phyloP scores from a whole-genome alignment of 2,888 invertebrate genomes.

The Parnassius glacialis region DNA sequence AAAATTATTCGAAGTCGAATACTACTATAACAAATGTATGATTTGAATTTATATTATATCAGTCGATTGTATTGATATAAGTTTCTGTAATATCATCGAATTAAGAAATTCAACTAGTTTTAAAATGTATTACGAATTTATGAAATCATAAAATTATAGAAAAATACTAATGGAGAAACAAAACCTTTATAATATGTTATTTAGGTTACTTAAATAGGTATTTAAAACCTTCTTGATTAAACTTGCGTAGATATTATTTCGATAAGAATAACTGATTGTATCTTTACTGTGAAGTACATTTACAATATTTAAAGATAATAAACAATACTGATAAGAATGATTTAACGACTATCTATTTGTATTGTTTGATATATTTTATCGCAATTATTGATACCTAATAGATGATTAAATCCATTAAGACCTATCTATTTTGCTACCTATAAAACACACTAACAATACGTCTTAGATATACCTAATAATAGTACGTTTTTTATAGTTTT shows the following conservation, averaged over 20 bases:
- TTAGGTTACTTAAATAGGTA: constrained; percentile 21
- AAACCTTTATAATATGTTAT: not conserved
- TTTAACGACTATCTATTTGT: constrained; percentile 69
- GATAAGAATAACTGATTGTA: constrained; percentile 68
- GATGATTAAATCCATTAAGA: constrained; percentile 50
- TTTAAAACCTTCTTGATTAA: constrained; percentile 37
- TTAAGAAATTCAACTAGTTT: no score
- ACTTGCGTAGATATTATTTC: constrained; percentile 47
- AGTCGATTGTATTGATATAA: no score
- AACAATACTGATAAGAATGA: constrained; percentile 71
- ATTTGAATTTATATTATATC: not conserved
- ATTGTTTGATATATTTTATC: constrained; percentile 75
- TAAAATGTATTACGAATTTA: no score
- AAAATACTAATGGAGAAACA: constrained; percentile 5
- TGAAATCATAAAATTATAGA: no score
- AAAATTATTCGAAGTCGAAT: not conserved
- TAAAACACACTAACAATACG: constrained; percentile 28
- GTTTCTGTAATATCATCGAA: no score
- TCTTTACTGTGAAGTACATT: constrained; percentile 68
- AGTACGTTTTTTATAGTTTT: no score
- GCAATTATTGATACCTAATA: constrained; percentile 59
- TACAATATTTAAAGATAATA: constrained; percentile 72
- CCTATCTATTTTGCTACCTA: constrained; percentile 44
- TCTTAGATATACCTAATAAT: constrained; percentile 7
- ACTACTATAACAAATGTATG: not conserved